phyloP scores from a whole-genome alignment of 2,113 vertebrate species.

The Hypomesus transpacificus region DNA sequence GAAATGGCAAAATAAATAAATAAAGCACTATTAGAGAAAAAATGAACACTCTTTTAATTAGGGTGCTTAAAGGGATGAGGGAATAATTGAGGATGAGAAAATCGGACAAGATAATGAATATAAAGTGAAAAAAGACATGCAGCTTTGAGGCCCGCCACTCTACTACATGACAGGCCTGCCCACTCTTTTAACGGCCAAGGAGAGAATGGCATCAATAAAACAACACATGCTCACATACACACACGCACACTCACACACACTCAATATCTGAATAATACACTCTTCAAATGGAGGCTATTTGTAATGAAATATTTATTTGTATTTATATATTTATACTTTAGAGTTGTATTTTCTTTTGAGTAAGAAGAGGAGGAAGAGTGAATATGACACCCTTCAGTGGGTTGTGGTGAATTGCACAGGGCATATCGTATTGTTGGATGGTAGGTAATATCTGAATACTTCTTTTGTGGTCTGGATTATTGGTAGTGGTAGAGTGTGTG shows the following conservation, averaged over 20 bases:
- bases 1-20: conserved; percentile 33
- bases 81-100: conserved; percentile 44
- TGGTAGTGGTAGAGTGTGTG: no score
- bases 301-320: background rate
- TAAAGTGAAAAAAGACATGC: conserved; percentile 20
- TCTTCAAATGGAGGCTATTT: background rate
- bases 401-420: no score
- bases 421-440: no score
- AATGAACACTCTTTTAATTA: conserved; percentile 47
- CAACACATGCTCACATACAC: background rate
- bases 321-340: no score
- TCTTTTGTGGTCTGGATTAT: no score
- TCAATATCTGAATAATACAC: conserved; percentile 4
- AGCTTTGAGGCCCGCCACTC: background rate
- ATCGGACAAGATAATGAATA: conserved; percentile 46
- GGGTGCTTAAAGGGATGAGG: conserved; percentile 43
- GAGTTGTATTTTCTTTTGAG: no score
- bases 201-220: conserved; percentile 8
- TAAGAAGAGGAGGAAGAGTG: no score
- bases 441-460: no score
- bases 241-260: background rate
- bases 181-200: background rate
- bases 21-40: conserved; percentile 33
- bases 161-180: conserved; percentile 23
- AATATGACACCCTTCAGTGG: no score